Evolutionary conservation across 1,140 invertebrate species (phyloP).

Genomic region (Callitettix versicolor): DNA sequence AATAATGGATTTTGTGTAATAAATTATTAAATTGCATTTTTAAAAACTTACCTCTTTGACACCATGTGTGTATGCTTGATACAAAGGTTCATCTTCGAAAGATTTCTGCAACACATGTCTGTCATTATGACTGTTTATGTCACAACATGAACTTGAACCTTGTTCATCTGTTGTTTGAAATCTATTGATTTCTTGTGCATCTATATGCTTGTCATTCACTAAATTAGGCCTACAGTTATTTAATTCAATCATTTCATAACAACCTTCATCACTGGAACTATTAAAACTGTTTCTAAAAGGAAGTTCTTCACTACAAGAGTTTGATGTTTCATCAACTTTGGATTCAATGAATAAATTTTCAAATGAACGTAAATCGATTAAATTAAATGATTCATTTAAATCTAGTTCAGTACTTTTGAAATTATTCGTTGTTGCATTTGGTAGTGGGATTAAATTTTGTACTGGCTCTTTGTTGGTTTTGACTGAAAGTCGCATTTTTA

Average conservation of each 20-base stretch:
- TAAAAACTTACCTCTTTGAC: no score
- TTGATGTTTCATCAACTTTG: not conserved
- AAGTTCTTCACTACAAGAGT: not conserved
- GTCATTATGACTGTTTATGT: not conserved
- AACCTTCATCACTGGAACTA: not conserved
- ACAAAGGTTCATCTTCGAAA: not conserved
- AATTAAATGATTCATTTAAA: not conserved
- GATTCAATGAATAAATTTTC: slow-evolving; percentile 2
- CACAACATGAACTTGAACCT: no score
- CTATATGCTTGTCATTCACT: no score
- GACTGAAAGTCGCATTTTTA: not conserved
- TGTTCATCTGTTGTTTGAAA: no score
- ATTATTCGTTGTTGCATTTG: no score
- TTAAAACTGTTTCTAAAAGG: not conserved
- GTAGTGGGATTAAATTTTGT: no score
- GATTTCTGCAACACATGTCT: slow-evolving; percentile 3
- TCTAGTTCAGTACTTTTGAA: no score
- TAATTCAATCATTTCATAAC: slow-evolving; percentile 6
- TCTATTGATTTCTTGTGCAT: no score
- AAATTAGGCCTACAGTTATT: not conserved
- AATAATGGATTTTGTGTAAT: no score
- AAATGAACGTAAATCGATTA: not conserved
- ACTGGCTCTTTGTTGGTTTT: no score
- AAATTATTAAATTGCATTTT: no score
- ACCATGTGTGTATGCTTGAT: not conserved